Conservation (phyloP, 1,140 invertebrate genomes). For the Yoshiicerus persimilis region DNA sequence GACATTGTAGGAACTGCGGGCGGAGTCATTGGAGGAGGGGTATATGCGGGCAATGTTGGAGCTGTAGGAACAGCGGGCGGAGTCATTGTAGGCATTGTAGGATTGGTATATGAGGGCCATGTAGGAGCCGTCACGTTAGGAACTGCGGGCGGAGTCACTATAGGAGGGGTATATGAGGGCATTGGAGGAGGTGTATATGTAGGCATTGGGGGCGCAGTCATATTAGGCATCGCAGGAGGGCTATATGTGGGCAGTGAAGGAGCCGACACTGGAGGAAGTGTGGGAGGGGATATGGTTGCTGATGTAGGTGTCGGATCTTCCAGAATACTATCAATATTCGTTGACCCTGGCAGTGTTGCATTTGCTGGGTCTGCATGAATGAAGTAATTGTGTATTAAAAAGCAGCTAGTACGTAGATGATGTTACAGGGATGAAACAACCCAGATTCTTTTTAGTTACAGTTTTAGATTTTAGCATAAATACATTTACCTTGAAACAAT, state of each 20-base stretch:
- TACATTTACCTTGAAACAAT: too few species aligned
- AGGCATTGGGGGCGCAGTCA: background rate
- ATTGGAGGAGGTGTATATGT: background rate
- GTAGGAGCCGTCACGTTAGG: background rate
- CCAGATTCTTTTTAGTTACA: too few species aligned
- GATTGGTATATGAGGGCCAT: background rate
- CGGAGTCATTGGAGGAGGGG: too few species aligned
- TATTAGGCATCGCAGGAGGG: slow-evolving; percentile 3
- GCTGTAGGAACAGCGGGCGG: background rate
- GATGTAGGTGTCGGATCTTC: background rate
- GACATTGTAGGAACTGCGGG: background rate
- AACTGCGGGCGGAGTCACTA: background rate
- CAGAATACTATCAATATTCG: background rate
- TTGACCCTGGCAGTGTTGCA: background rate
- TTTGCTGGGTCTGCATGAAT: background rate
- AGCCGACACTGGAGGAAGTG: background rate
- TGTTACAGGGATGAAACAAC: too few species aligned
- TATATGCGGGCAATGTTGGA: background rate
- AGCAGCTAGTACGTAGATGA: too few species aligned
- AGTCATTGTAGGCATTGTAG: background rate
- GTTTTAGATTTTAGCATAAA: too few species aligned
- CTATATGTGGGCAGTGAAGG: background rate
- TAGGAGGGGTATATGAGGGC: background rate
- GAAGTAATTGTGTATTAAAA: too few species aligned
- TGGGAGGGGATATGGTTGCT: background rate